Evolutionary conservation across 2,797 vertebrate genomes (phyloP).

Genomic region (Sorex maritimensis): DNA sequence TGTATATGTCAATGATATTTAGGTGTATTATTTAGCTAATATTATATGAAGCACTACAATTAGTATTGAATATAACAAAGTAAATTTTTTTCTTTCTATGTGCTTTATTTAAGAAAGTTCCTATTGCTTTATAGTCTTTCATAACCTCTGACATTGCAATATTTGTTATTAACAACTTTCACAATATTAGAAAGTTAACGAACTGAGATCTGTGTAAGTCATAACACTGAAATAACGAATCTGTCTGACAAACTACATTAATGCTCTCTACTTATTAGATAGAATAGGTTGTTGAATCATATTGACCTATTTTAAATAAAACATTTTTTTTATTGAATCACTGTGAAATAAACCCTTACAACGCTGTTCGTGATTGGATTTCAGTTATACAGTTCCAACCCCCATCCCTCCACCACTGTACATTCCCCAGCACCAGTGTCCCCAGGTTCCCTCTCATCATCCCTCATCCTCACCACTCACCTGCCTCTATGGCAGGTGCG

Average conservation of each 20-base stretch:
- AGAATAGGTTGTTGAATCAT: background rate
- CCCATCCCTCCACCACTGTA: no score
- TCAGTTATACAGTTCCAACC: no score
- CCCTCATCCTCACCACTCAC: no score
- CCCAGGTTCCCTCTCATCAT: no score
- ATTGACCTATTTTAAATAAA: background rate
- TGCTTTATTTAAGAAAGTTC: background rate
- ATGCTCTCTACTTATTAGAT: background rate
- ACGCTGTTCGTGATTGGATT: no score
- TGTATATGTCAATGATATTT: background rate
- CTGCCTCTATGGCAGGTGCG: no score
- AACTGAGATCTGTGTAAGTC: background rate
- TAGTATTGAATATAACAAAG: background rate
- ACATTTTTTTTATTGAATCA: no score
- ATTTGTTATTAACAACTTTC: background rate
- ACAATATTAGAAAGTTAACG: background rate
- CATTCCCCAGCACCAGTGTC: no score
- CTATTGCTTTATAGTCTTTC: background rate
- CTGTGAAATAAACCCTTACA: no score
- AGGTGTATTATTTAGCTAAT: background rate
- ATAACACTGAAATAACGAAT: background rate
- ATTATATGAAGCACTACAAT: slow-evolving; percentile 15
- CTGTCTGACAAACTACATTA: background rate
- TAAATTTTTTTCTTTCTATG: background rate
- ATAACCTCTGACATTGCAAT: background rate